Conservation (phyloP, 2,797 vertebrate genomes). For the Setipinna tenuifilis region DNA sequence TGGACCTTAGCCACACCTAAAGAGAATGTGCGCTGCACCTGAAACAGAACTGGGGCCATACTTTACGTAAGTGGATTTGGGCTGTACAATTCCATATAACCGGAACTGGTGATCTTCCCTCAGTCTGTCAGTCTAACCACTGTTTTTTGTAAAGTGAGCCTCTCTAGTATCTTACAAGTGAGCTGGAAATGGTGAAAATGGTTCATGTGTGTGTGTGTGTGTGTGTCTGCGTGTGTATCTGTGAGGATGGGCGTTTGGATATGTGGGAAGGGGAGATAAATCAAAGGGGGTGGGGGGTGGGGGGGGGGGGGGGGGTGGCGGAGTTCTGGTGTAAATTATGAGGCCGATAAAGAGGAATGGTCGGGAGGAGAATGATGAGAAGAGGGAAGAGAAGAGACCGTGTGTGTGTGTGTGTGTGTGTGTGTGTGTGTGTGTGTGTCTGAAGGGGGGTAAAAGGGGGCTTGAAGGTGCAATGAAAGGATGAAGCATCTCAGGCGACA, state of each 20-base stretch:
- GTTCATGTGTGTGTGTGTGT: conserved; percentile 36
- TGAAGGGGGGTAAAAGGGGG: not conserved
- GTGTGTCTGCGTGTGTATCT: conserved; percentile 43
- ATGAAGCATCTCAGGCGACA: conserved; percentile 39
- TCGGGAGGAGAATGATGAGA: not conserved
- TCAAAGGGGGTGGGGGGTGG: not conserved
- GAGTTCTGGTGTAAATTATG: not conserved
- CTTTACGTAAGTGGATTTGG: too few species aligned
- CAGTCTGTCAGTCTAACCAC: too few species aligned
- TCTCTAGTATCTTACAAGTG: too few species aligned
- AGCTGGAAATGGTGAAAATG: too few species aligned
- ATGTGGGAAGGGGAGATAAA: not conserved
- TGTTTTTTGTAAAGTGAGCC: too few species aligned
- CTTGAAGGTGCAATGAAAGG: not conserved
- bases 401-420: conserved; percentile 13
- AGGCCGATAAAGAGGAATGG: not conserved
- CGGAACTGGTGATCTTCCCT: too few species aligned
- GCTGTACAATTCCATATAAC: too few species aligned
- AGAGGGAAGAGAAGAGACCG: conserved; percentile 26
- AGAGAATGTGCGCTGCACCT: too few species aligned
- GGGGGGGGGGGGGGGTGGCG: not conserved
- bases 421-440: not conserved
- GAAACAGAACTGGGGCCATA: too few species aligned
- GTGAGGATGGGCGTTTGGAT: not conserved
- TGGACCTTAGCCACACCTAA: too few species aligned